phyloP scores from a whole-genome alignment of 23 tunicate genomes.

The Trididemnum clinides region DNA sequence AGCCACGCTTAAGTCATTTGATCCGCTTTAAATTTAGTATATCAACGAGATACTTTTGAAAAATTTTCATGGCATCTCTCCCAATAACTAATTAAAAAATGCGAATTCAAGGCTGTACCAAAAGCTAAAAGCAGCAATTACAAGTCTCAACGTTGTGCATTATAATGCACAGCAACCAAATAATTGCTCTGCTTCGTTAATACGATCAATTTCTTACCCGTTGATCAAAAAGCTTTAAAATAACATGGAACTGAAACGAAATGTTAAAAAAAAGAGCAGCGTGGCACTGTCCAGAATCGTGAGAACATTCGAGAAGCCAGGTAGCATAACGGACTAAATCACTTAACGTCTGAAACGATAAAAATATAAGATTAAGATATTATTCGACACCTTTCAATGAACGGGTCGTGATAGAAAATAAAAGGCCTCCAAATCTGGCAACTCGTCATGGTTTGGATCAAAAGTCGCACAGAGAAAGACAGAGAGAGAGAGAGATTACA shows the following conservation, averaged over 20 bases:
- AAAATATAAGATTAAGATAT: background rate
- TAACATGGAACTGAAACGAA: slow-evolving; percentile 55
- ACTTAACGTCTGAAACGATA: slow-evolving; percentile 22
- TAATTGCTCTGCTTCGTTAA: no score
- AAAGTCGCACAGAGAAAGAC: no score
- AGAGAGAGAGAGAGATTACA: no score
- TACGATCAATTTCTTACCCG: slow-evolving; percentile 42
- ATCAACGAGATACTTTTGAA: no score
- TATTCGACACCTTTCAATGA: background rate
- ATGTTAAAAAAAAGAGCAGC: slow-evolving; percentile 80
- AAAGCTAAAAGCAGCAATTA: background rate
- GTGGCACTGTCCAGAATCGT: slow-evolving; percentile 86
- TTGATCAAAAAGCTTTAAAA: slow-evolving; percentile 78
- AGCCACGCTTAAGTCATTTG: no score
- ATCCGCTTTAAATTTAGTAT: no score
- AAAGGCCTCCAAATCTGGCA: background rate
- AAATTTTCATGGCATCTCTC: no score
- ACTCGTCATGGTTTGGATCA: background rate
- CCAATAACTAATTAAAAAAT: no score
- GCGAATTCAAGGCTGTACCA: background rate
- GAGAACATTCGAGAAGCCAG: slow-evolving; percentile 88
- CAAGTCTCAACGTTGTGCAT: background rate
- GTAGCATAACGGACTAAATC: slow-evolving; percentile 69
- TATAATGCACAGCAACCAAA: background rate
- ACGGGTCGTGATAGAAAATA: no score